A percentile compares a stretch with the other conserved stretches of the same genome.
Evolutionary conservation across 1,140 invertebrate genomes (phyloP).

Genomic region (Cyclina sinensis): DNA sequence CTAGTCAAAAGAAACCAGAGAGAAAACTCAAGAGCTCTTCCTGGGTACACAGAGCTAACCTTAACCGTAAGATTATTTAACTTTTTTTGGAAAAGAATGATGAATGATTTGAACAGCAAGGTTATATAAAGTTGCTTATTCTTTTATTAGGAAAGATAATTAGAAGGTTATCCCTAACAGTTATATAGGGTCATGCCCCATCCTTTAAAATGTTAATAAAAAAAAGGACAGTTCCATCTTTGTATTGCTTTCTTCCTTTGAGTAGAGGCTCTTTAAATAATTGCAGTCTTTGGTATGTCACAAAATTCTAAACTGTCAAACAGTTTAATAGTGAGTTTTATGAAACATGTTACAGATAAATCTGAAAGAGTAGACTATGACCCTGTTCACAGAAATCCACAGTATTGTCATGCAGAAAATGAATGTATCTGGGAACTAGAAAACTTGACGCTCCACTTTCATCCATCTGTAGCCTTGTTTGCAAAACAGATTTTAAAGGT

Average conservation of each 20-base stretch:
- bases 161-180: too few relatives aligned
- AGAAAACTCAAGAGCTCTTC: conserved; percentile 61
- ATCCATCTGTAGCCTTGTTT: conserved; percentile 96
- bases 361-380: conserved; percentile 78
- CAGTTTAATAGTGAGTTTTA: not conserved
- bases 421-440: conserved; percentile 92
- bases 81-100: too few relatives aligned
- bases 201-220: too few relatives aligned
- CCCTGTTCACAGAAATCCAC: conserved; percentile 91
- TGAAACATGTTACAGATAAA: conserved; percentile 66
- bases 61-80: conserved; percentile 72
- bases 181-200: too few relatives aligned
- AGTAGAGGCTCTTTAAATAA: too few relatives aligned
- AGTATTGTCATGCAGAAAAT: conserved; percentile 92
- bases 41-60: conserved; percentile 84
- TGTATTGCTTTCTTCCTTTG: too few relatives aligned
- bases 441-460: conserved; percentile 92
- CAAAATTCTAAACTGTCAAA: too few relatives aligned
- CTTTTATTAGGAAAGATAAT: too few relatives aligned
- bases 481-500: conserved; percentile 93
- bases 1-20: not conserved
- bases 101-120: too few relatives aligned
- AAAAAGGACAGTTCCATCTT: too few relatives aligned
- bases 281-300: too few relatives aligned
- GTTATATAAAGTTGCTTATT: too few relatives aligned